Percentiles rank a stretch among this genome's conserved stretches.
Conservation (phyloP, 2,888 invertebrate genomes). For the Xestia ashworthii region DNA sequence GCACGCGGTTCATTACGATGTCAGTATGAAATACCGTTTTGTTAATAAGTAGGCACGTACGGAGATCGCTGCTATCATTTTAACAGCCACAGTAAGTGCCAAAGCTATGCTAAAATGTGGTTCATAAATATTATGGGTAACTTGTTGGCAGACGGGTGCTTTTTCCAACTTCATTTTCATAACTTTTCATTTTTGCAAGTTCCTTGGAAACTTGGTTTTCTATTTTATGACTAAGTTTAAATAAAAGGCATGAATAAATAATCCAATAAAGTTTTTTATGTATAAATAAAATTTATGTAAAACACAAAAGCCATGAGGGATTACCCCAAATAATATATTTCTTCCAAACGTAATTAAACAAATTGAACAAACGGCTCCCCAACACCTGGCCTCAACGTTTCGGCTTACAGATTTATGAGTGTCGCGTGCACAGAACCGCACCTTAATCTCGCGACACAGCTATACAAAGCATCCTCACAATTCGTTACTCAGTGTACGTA, state of each 20-base stretch:
- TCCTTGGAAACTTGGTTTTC: background rate
- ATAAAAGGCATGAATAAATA: background rate
- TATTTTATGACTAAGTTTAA: background rate
- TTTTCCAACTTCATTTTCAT: background rate
- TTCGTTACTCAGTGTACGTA: conserved; percentile 58
- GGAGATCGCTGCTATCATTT: conserved; percentile 16
- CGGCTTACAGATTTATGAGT: conserved; percentile 62
- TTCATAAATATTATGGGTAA: conserved; percentile 3
- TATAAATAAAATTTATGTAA: background rate
- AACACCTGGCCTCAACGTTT: conserved; percentile 56
- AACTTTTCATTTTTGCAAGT: background rate
- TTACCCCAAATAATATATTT: conserved; percentile 30
- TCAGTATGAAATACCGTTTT: conserved; percentile 41
- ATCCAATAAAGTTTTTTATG: background rate
- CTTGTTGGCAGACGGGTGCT: background rate
- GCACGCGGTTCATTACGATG: conserved; percentile 57
- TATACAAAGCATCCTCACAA: conserved; percentile 46
- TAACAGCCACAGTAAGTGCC: background rate
- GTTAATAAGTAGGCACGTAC: conserved; percentile 33
- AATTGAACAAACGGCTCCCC: conserved; percentile 37
- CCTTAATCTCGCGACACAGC: conserved; percentile 55
- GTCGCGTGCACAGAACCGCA: conserved; percentile 63
- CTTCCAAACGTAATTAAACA: conserved; percentile 45
- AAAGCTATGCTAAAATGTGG: background rate
- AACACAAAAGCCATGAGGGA: conserved; percentile 2